A percentile compares a stretch with the other conserved stretches of the same genome.
Evolutionary conservation across 2,888 invertebrate species (phyloP).

Genomic region (Ectobius pallidus): DNA sequence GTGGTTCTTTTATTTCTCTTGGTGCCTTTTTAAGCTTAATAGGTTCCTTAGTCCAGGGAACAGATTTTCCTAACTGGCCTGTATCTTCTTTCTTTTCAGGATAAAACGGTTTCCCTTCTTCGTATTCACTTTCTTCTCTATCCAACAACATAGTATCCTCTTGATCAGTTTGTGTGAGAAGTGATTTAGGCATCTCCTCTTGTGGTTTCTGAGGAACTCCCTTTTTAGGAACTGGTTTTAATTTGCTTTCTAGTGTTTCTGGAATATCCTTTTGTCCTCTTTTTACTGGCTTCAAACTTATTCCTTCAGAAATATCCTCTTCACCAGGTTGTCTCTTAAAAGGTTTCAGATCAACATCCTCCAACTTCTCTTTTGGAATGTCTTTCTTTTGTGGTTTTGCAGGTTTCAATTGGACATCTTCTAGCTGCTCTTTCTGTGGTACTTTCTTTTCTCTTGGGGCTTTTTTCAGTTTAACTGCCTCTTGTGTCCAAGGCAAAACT

Average conservation of each 20-base stretch:
- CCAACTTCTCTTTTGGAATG: constrained; percentile 33
- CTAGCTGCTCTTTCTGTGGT: constrained; percentile 53
- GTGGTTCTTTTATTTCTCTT: constrained; percentile 53
- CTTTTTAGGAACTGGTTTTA: constrained; percentile 46
- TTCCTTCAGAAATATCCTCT: not conserved
- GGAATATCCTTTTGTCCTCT: not conserved
- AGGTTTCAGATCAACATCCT: constrained; percentile 42
- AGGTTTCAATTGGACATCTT: constrained; percentile 61
- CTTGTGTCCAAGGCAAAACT: constrained; percentile 32
- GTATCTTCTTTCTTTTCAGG: constrained; percentile 52
- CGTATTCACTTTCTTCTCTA: constrained; percentile 39
- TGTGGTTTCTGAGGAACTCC: not conserved
- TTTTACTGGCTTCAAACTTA: not conserved
- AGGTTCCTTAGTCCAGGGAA: constrained; percentile 36
- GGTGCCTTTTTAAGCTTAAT: constrained; percentile 53
- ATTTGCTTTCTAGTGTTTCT: constrained; percentile 38
- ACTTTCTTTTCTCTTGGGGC: constrained; percentile 54
- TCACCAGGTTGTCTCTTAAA: constrained; percentile 37
- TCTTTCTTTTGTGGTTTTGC: constrained; percentile 34
- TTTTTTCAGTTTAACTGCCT: constrained; percentile 50
- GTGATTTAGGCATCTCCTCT: not conserved
- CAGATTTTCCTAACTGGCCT: constrained; percentile 37
- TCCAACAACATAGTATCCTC: constrained; percentile 43
- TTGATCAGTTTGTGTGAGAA: constrained; percentile 45
- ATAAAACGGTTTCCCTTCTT: constrained; percentile 52